Percentiles rank a stretch among this genome's conserved stretches.
These are phyloP conservation scores for Parelbella ahira DNA, from an alignment of 2,888 invertebrate genomes.

Conservation along the genomic window DNA sequence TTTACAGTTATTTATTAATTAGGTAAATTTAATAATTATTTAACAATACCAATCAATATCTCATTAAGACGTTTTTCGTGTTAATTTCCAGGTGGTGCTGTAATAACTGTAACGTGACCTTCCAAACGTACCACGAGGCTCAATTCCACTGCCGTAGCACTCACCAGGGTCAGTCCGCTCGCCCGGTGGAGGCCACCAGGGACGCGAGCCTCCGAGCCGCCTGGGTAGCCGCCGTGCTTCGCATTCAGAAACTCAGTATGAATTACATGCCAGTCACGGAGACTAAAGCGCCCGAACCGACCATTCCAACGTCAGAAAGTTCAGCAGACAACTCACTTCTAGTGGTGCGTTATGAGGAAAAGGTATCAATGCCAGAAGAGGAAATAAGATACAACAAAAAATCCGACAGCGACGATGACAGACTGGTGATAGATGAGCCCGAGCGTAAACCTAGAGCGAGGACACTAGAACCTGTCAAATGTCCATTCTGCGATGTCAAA, in stretches of 20 bases:
- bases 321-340: slow-evolving; percentile 54
- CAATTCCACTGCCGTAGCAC: slow-evolving; percentile 59
- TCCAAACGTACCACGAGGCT: slow-evolving; percentile 63
- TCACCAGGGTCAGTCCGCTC: slow-evolving; percentile 40
- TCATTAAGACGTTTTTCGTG: too few relatives aligned
- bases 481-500: slow-evolving; percentile 49
- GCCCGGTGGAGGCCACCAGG: slow-evolving; percentile 50
- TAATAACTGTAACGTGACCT: slow-evolving; percentile 48
- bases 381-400: slow-evolving; percentile 30
- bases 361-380: slow-evolving; percentile 46
- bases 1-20: too few relatives aligned
- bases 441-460: slow-evolving; percentile 26
- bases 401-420: slow-evolving; percentile 45
- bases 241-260: slow-evolving; percentile 45
- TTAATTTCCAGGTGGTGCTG: slow-evolving; percentile 61
- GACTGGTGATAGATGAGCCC: slow-evolving; percentile 48
- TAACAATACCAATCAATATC: too few relatives aligned
- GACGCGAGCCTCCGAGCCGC: slow-evolving; percentile 45
- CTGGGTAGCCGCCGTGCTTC: slow-evolving; percentile 50
- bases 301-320: background rate
- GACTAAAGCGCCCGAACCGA: background rate
- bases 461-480: too few relatives aligned
- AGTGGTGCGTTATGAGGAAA: slow-evolving; percentile 57
- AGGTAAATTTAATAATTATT: too few relatives aligned
- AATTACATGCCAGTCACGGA: slow-evolving; percentile 26